Percentiles rank a stretch among this genome's conserved stretches.
These are phyloP conservation scores for Coelogynopora nodosa DNA, from an alignment of 2,888 invertebrate species.

Conservation along the genomic window DNA sequence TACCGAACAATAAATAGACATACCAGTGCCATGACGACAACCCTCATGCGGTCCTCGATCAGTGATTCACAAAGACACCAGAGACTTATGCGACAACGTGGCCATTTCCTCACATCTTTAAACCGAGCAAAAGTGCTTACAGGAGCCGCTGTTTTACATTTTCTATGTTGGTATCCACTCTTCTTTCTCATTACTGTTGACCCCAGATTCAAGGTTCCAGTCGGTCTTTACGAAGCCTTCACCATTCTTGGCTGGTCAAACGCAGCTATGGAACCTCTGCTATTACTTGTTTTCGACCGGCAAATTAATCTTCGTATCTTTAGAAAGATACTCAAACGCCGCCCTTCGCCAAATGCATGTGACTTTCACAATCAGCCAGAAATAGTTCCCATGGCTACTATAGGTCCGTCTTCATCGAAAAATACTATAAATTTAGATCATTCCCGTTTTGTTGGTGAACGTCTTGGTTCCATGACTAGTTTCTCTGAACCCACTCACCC, in stretches of 20 bases:
- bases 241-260: conserved; percentile 61
- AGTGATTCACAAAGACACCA: not conserved
- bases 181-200: conserved; percentile 59
- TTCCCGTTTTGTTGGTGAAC: not conserved
- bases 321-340: conserved; percentile 50
- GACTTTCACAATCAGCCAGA: conserved; percentile 49
- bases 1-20: conserved; percentile 59
- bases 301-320: conserved; percentile 47
- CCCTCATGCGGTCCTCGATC: conserved; percentile 57
- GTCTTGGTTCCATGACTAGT: not conserved
- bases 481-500: not conserved
- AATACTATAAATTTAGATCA: not conserved
- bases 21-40: conserved; percentile 55
- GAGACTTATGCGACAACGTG: not conserved
- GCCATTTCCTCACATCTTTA: not conserved
- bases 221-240: conserved; percentile 56
- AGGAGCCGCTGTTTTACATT: conserved; percentile 54
- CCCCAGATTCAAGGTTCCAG: conserved; percentile 55
- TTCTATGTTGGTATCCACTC: conserved; percentile 60
- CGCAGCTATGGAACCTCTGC: conserved; percentile 57
- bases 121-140: conserved; percentile 59
- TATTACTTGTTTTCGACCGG: conserved; percentile 59
- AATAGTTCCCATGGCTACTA: not conserved
- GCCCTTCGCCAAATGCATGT: conserved; percentile 58
- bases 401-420: not conserved